These are phyloP conservation scores for Anoplophora glabripennis DNA, from an alignment of 1,140 invertebrate genomes.

Conservation along the genomic window DNA sequence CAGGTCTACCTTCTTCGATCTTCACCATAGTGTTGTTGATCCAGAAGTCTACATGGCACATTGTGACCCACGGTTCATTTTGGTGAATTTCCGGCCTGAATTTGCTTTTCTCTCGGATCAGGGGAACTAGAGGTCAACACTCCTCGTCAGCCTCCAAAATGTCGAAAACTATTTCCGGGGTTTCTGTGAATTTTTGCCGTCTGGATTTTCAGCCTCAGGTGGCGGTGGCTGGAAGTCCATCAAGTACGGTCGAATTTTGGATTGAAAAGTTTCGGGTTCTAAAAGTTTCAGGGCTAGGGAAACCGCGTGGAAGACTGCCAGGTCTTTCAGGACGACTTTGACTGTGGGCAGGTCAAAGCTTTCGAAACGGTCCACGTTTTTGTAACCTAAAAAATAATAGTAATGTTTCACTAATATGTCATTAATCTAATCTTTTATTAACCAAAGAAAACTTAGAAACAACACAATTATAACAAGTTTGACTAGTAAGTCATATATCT, in stretches of 20 bases:
- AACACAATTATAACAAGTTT: no score
- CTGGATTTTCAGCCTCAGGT: no score
- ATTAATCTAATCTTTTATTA: background rate
- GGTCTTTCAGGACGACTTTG: slow-evolving; percentile 35
- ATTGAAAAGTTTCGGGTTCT: slow-evolving; percentile 50
- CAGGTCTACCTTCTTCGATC: slow-evolving; percentile 36
- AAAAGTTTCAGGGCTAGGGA: slow-evolving; percentile 44
- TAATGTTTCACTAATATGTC: background rate
- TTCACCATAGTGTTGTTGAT: slow-evolving; percentile 58
- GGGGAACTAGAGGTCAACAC: slow-evolving; percentile 23
- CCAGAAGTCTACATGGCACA: slow-evolving; percentile 62
- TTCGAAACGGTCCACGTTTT: slow-evolving; percentile 38
- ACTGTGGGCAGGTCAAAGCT: slow-evolving; percentile 45
- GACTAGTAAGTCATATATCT: no score
- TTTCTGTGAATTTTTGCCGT: slow-evolving; percentile 1
- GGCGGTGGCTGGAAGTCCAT: no score
- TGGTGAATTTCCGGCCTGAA: slow-evolving; percentile 22
- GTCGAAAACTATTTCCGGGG: slow-evolving; percentile 19
- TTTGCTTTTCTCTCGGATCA: slow-evolving; percentile 36
- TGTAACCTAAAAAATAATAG: slow-evolving; percentile 34
- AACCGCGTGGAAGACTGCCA: slow-evolving; percentile 49
- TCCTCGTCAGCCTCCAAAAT: no score
- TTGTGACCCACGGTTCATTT: slow-evolving; percentile 52
- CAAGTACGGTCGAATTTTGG: background rate
- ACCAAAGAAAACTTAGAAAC: no score